Evolutionary conservation across 1,140 invertebrate species (phyloP), one percentile per base, ranked within the genome.

Genomic region (Pinna nobilis): DNA sequence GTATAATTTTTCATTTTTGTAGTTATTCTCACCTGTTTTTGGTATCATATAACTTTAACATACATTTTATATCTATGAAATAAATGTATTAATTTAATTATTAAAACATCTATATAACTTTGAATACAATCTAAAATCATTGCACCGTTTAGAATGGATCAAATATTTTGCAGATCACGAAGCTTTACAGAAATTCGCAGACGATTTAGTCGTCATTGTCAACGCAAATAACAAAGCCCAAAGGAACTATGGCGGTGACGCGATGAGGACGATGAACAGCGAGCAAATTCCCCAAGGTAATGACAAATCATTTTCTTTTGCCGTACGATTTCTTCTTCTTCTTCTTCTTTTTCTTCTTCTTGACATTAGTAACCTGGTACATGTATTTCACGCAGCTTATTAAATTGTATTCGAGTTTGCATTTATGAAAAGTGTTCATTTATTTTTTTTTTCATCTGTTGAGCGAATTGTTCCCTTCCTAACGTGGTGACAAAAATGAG

Each of bases 181-280:
- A 18, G 41, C 41, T 1, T 47, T 47, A 20, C 2, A 18, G 4
- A 2, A 47, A 13, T 47, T 47, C 41, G 41, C 41, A 2, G 20
- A 47, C 41, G 41, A 18, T 47, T 13, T 47, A 2, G 4, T 47
- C 15, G 15, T 18, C 20, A 47, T 47, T 47, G 41, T 47, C 41
- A 47, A 13, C 15, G 15, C 15, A 4, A 47, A 47, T 25, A 53
- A 53, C 25, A 13, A 13, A 13, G 50, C 50, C 13, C 50, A 53
- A 25, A 53, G 13, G 50, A 9, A 18, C 2, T 53, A 53, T 25
- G 25, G 50, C 2, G 25, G 13, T 13, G 25, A 20, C 25, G n/a
- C 50, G 25, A 20, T 25, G 25, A 53, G 50, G 25, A 53, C 50
- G n/a, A 53, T 53, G 50, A 53, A 53, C 25, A 53, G 50, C 25